Conservation (phyloP, 1,140 invertebrate genomes). For the Ceratina calcarata region DNA sequence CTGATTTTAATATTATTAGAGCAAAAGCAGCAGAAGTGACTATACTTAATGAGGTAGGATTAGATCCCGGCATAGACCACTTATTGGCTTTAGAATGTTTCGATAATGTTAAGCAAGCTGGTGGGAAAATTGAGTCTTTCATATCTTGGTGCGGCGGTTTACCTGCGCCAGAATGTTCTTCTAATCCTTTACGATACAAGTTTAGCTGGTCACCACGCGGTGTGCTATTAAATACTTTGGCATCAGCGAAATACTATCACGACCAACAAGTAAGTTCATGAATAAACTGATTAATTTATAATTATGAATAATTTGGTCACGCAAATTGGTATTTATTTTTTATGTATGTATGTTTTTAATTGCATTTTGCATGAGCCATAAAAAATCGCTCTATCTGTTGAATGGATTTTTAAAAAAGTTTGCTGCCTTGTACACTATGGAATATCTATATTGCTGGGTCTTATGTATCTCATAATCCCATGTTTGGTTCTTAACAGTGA, state of each 20-base stretch:
- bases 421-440: too few species aligned
- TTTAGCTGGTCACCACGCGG: conserved; percentile 98
- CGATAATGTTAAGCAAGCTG: conserved; percentile 91
- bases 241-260: conserved; percentile 92
- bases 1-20: conserved; percentile 72
- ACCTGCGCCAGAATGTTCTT: conserved; percentile 96
- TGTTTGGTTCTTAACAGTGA: too few species aligned
- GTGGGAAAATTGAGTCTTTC: conserved; percentile 94
- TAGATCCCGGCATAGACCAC: conserved; percentile 99
- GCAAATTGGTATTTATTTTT: too few species aligned
- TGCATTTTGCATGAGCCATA: too few species aligned
- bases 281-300: too few species aligned
- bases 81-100: conserved; percentile 98
- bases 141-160: conserved; percentile 98
- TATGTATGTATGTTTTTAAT: too few species aligned
- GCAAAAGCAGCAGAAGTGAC: conserved; percentile 93
- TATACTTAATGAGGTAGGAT: conserved; percentile 95
- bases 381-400: too few species aligned
- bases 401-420: too few species aligned
- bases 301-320: too few species aligned
- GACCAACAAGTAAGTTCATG: conserved; percentile 87
- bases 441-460: too few species aligned
- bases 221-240: conserved; percentile 93
- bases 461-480: too few species aligned
- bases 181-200: conserved; percentile 97